A percentile compares a stretch with the other conserved stretches of the same genome.
phyloP scores from a whole-genome alignment of 2,888 invertebrate genomes.

The Hyposoter didymator region DNA sequence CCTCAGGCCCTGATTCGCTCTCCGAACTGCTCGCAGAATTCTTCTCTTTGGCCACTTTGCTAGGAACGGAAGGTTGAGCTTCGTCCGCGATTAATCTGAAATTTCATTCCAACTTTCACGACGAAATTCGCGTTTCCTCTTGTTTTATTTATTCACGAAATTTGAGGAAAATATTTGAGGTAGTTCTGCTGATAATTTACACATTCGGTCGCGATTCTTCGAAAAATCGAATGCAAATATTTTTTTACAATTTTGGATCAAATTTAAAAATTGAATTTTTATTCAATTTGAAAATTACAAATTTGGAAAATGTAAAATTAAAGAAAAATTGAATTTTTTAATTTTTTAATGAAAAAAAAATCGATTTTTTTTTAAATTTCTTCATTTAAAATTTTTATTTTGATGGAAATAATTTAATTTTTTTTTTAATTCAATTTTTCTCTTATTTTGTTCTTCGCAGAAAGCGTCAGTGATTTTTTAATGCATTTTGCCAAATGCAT shows the following conservation, averaged over 20 bases:
- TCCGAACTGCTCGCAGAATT: conserved; percentile 40
- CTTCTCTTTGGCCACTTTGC: conserved; percentile 38
- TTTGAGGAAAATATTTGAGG: conserved; percentile 57
- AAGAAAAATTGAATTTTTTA: no score
- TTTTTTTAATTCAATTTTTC: no score
- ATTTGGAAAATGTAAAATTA: no score
- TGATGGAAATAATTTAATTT: no score
- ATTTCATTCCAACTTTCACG: conserved; percentile 42
- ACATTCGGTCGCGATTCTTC: neutral
- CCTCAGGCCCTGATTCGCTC: conserved; percentile 67
- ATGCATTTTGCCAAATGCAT: no score
- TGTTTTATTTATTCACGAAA: conserved; percentile 69
- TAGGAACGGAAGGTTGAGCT: conserved; percentile 26
- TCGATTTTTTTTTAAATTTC: no score
- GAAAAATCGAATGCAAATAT: neutral
- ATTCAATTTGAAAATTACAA: no score
- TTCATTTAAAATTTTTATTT: no score
- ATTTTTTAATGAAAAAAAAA: no score
- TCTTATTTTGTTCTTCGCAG: no score
- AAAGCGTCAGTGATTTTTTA: no score
- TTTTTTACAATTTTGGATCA: neutral
- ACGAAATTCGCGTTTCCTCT: conserved; percentile 4
- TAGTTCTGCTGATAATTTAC: neutral
- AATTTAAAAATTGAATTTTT: neutral
- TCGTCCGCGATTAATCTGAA: conserved; percentile 71